Evolutionary conservation across 2,113 vertebrate genomes (phyloP), one percentile per base, ranked within the genome.

Genomic region (Salvelinus namaycush): DNA sequence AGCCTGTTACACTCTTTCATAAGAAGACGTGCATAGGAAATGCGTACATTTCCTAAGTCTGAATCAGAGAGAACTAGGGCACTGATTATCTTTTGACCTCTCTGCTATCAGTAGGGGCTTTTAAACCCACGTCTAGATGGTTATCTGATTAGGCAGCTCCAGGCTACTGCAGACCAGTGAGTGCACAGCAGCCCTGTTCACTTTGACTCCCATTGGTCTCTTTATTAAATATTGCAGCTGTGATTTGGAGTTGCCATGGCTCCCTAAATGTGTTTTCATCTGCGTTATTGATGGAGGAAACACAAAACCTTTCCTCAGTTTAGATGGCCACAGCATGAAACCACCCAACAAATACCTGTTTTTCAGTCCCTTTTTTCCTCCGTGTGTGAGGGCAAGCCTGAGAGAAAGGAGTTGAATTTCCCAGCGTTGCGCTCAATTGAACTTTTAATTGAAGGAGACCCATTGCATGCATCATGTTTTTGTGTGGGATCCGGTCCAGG

Each of bases 381-480:
- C 5, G 18, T n/a, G 26, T 57, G 18, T 57, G 54, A 48, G 20
- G 18, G 16, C 72, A n/a, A 20, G 18, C 51, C 51, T 54, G 14
- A 54, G 72, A 62, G 65, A 75, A 67, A 24, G 22, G 64, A 27
- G 3, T 64, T 18, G n/a, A 27, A 75, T 73, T 68, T 60, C 54
- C 24, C 7, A 20, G 16, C 26, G 3, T 26, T 20, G 39, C 24
- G 64, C 68, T 76, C 70, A 64, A 49, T 73, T 68, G 67, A 64
- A 78, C 76, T 73, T 82, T 79, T 79, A 76, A 49, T 82, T 69
- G 65, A 73, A 60, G 69, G 70, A 66, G 65, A 31, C 80, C 60
- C 69, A 54, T 69, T 71, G 62, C 51, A 70, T 24, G 14, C 73
- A 65, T 82, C 76, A 77, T 82, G 81, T 70, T 71, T 67, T 78